These are phyloP conservation scores for Eulemur albifrons DNA, from an alignment of 2,797 vertebrate genomes.

Conservation along the genomic window DNA sequence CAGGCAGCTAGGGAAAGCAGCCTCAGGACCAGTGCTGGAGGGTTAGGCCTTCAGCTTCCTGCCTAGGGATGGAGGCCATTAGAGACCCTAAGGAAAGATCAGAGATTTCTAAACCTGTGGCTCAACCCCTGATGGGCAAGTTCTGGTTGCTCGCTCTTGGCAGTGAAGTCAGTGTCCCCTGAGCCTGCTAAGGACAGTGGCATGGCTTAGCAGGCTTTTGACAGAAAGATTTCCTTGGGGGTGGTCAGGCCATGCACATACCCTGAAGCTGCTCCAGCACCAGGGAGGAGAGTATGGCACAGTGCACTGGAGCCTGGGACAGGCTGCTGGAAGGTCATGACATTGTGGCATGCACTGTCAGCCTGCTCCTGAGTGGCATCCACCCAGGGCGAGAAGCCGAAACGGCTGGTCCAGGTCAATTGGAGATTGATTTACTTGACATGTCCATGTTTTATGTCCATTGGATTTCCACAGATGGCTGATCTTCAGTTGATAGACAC, in stretches of 20 bases:
- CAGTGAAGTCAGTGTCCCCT: neutral
- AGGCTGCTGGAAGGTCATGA: conserved; percentile 5
- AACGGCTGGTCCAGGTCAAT: conserved; percentile 36
- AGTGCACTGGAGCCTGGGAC: neutral
- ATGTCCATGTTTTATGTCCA: conserved; percentile 52
- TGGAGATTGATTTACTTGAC: conserved; percentile 73
- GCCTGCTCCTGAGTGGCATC: conserved; percentile 18
- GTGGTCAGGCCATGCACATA: neutral
- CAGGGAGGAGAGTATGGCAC: neutral
- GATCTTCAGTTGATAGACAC: conserved; percentile 60
- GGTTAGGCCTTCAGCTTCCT: neutral
- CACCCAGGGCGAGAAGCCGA: neutral
- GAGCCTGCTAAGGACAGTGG: neutral
- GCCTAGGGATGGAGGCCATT: neutral
- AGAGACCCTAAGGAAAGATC: neutral
- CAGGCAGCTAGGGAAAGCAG: neutral
- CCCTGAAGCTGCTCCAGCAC: neutral
- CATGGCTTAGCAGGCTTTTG: neutral
- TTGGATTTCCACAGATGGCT: conserved; percentile 69
- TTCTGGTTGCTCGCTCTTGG: neutral
- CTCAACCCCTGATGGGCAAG: neutral
- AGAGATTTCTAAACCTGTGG: neutral
- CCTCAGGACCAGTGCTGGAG: neutral
- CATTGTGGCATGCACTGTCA: neutral
- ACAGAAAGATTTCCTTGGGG: neutral